Conservation (phyloP, 2,113 vertebrate species). For the Hassar affinis region DNA sequence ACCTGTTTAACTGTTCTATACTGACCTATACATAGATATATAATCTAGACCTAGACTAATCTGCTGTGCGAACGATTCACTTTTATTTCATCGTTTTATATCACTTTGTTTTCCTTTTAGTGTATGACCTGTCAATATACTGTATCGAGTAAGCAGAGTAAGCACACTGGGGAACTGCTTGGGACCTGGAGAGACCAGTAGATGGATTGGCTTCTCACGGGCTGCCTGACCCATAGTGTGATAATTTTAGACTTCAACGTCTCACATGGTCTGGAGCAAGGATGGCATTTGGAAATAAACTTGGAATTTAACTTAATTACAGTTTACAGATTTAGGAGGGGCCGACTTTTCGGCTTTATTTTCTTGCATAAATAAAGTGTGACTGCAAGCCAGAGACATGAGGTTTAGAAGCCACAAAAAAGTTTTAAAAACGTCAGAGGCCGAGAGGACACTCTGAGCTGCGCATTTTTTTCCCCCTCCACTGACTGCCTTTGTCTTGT, state of each 20-base stretch:
- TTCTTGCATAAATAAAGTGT: conserved; percentile 78
- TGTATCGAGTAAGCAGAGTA: not conserved
- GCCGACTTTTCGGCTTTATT: conserved; percentile 77
- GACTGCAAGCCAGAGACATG: conserved; percentile 75
- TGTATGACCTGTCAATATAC: not conserved
- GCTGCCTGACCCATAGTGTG: conserved; percentile 75
- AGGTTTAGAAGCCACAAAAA: conserved; percentile 76
- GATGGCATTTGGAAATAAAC: conserved; percentile 77
- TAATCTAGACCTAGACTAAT: not conserved
- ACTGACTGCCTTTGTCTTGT: not conserved
- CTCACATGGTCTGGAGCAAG: conserved; percentile 78
- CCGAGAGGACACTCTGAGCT: conserved; percentile 64
- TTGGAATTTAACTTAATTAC: conserved; percentile 80
- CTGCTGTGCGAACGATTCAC: not conserved
- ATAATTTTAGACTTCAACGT: conserved; percentile 76
- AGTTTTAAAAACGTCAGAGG: conserved; percentile 71
- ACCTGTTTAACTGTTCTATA: not conserved
- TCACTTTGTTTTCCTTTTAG: not conserved
- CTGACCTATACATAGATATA: not conserved
- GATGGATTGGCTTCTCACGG: conserved; percentile 63
- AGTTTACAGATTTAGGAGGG: conserved; percentile 81
- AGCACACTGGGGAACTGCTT: not conserved
- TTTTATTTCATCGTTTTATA: not conserved
- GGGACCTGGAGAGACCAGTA: conserved; percentile 57
- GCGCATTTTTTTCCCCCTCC: not conserved